Percentiles rank a stretch among this genome's conserved stretches.
Conservation (phyloP, 2,888 invertebrate species). For the Cabera pusaria region DNA sequence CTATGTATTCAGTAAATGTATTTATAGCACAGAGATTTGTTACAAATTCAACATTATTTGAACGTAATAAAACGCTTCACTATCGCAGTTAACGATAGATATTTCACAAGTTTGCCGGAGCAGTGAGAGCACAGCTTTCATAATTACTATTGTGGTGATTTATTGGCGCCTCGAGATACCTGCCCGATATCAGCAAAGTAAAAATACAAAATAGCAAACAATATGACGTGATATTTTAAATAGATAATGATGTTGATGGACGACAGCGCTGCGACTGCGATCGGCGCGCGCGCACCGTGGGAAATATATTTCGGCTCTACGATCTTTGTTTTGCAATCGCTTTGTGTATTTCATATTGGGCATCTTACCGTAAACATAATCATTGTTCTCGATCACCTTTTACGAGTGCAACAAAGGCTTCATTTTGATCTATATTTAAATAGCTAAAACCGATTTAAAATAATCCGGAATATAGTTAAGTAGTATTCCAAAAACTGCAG, state of each 20-base stretch:
- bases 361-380: slow-evolving; percentile 27
- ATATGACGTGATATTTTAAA: slow-evolving; percentile 82
- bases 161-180: slow-evolving; percentile 72
- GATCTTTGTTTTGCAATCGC: slow-evolving; percentile 71
- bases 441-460: slow-evolving; percentile 8
- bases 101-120: slow-evolving; percentile 4
- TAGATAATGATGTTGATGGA: slow-evolving; percentile 82
- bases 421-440: slow-evolving; percentile 16
- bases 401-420: background rate
- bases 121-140: slow-evolving; percentile 49
- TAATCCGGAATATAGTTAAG: slow-evolving; percentile 29
- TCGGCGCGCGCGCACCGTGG: slow-evolving; percentile 68
- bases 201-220: slow-evolving; percentile 79
- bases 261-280: slow-evolving; percentile 60
- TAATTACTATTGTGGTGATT: slow-evolving; percentile 72
- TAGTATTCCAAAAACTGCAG: slow-evolving; percentile 32
- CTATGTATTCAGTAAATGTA: no score
- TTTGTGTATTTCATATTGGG: slow-evolving; percentile 53
- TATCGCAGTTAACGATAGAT: slow-evolving; percentile 1
- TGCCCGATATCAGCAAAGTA: slow-evolving; percentile 69
- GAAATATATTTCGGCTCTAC: slow-evolving; percentile 74
- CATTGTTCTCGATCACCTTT: slow-evolving; percentile 24
- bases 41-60: background rate
- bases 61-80: slow-evolving; percentile 1
- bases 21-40: no score